Evolutionary conservation across 2,888 invertebrate genomes (phyloP), one percentile per base, ranked within the genome.

Genomic region (Orthonychiurus folsomi): DNA sequence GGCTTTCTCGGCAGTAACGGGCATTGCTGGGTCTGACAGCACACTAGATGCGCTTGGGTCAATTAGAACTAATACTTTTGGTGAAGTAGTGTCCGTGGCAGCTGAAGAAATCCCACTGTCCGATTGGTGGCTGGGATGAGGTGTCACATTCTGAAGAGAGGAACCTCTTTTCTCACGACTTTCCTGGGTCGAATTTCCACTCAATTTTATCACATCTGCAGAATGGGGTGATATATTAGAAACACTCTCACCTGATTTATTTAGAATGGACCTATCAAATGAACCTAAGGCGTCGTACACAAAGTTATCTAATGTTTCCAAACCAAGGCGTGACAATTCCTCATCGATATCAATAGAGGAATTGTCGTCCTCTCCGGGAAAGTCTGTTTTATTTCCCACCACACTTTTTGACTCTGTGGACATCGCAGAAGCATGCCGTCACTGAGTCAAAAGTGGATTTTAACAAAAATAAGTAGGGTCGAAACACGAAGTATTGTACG

Each of bases 261-360:
- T 5, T 9, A 9, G 37, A 37, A 15, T 37, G 5, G 37, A 15
- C 15, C 37, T 37, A 9, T 63, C 59, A 56, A 60, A 63, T n/a
- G 59, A 5, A 18, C 63, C 63, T 2, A 63, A 50, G 20, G 18
- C 50, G 5, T 53, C 50, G 60, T 64, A 59, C 1, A 61, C 61
- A 28, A 66, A 65, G 24, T 69, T 68, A 58, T 72, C 69, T 5
- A 66, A 56, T 9, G 71, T 69, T 26, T 68, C 67, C 53, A 69
- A 59, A 12, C 69, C 70, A 27, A 72, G 65, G 15, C 64, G 64
- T n/a, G 69, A 66, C 20, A 72, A 59, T 59, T 70, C 72, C 21
- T 68, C 70, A 23, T 70, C 72, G 56, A 70, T 69, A 56, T 67
- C 67, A 58, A 70, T 63, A 52, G 15, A 54, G 12, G 66, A 63